Conservation (phyloP, 2,888 invertebrate genomes). For the Nudaria mundana region DNA sequence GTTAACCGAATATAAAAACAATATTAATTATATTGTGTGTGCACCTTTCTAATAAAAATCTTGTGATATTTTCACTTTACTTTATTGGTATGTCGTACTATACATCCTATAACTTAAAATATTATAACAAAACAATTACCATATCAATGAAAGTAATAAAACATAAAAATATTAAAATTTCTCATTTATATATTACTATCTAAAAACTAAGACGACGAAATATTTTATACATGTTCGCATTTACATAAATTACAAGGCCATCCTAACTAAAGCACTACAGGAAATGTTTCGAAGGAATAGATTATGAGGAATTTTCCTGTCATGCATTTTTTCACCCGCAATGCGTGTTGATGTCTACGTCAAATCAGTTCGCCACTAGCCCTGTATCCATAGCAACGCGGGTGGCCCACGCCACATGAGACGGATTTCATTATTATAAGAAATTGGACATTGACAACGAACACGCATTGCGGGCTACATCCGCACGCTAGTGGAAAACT, state of each 20-base stretch:
- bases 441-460: too few species aligned
- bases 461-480: too few species aligned
- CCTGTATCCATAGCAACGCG: too few species aligned
- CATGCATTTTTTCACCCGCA: too few species aligned
- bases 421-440: too few species aligned
- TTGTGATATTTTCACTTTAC: constrained; percentile 12
- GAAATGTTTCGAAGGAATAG: constrained; percentile 32
- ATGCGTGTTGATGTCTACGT: too few species aligned
- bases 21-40: too few species aligned
- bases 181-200: constrained; percentile 49
- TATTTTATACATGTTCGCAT: constrained; percentile 67
- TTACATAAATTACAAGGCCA: constrained; percentile 74
- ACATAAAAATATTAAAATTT: constrained; percentile 64
- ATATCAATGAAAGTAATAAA: constrained; percentile 58
- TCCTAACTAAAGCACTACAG: constrained; percentile 40
- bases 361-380: too few species aligned
- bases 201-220: constrained; percentile 59
- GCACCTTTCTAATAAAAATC: constrained; percentile 10
- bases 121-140: constrained; percentile 69
- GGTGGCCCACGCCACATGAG: too few species aligned
- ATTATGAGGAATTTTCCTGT: too few species aligned
- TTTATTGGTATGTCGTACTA: constrained; percentile 53
- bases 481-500: too few species aligned
- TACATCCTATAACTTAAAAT: constrained; percentile 68
- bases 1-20: too few species aligned